Conservation (phyloP, 1,140 invertebrate genomes). For the Caerostris extrusa region DNA sequence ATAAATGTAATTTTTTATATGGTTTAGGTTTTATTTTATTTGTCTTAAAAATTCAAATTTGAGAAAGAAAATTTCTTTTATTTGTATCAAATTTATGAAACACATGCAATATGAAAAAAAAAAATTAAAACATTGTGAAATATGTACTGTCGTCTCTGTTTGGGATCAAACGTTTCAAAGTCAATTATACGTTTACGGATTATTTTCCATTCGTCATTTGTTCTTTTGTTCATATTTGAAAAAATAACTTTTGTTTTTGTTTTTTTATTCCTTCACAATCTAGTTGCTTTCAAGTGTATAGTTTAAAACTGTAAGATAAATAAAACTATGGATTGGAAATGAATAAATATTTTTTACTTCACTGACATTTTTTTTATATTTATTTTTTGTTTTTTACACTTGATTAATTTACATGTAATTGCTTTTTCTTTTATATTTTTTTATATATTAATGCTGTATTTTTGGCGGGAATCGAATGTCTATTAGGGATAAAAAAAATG, state of each 20-base stretch:
- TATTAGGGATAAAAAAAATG: neutral
- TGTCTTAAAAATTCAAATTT: too few species aligned
- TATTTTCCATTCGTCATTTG: constrained; percentile 42
- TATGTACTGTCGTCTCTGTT: neutral
- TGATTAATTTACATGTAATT: neutral
- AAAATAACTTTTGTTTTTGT: neutral
- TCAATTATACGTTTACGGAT: constrained; percentile 46
- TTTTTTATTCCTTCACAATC: neutral
- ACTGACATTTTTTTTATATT: neutral
- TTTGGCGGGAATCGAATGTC: neutral
- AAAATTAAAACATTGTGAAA: neutral
- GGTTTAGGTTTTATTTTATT: neutral
- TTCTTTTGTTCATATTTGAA: neutral
- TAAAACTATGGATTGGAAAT: neutral
- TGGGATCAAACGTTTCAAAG: constrained; percentile 47
- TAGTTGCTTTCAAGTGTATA: neutral
- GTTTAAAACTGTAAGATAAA: neutral
- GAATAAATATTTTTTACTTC: neutral
- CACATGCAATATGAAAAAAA: neutral
- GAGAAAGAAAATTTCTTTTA: too few species aligned
- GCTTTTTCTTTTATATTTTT: neutral
- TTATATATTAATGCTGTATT: neutral
- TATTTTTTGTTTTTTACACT: constrained; percentile 1
- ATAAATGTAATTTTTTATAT: too few species aligned
- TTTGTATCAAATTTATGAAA: too few species aligned